Base-by-base conservation (phyloP, 1,140 invertebrate genomes). In the Rhyacophila brunnea region DNA sequence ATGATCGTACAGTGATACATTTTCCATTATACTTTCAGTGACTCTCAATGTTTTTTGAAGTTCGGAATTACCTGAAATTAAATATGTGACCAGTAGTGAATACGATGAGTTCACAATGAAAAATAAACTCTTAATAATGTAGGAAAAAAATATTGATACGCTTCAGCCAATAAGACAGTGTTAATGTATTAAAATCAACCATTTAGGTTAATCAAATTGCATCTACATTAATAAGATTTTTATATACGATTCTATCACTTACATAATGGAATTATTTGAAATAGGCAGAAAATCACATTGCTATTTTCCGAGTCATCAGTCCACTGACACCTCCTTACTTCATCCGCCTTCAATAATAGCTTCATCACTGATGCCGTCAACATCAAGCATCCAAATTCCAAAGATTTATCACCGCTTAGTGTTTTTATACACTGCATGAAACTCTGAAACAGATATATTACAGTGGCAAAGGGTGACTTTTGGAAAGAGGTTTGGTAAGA, bases 221-320 rank as follows among this genome's bases (percentile, higher is more conserved):
- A n/a, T n/a, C n/a, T n/a, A n/a, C n/a, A n/a, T n/a, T n/a, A n/a
- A n/a, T n/a, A n/a, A n/a, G n/a, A n/a, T n/a, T n/a, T n/a, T n/a
- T n/a, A n/a, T n/a, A n/a, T n/a, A n/a, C n/a, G n/a, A n/a, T n/a
- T n/a, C n/a, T n/a, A n/a, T n/a, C 9, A 56, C 62, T 44, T 42
- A 65, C 63, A 65, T 13, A 35, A 20, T 0, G 48, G 40, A 19
- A 55, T 38, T 6, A 54, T 58, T 32, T 61, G 45, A 23, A 65
- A 58, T 14, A 65, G 13, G 11, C 59, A 47, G 51, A 36, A 54
- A 13, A 65, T 32, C 34, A 65, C 58, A 55, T 64, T 64, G 14
- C 52, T 14, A 5, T 54, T 32, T n/a, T 52, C 53, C 0, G 18
- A 11, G 2, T 53, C 32, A 20, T 44, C 15, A 15, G 38, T 49